These are phyloP conservation scores for Chrysina gloriosa DNA, from an alignment of 2,888 invertebrate species.

Conservation along the genomic window DNA sequence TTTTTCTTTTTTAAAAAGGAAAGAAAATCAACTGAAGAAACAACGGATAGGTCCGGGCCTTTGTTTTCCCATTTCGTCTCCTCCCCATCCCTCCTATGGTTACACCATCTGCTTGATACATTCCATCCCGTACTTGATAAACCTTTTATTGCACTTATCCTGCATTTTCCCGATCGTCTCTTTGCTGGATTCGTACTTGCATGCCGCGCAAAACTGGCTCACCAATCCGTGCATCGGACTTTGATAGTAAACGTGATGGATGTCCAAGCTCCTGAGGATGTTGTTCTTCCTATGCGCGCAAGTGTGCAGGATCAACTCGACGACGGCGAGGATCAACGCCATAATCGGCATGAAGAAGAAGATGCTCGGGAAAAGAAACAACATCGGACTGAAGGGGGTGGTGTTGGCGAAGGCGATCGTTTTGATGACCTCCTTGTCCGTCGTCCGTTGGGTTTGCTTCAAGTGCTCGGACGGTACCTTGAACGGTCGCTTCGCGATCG, in stretches of 20 bases:
- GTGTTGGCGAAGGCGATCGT: not conserved
- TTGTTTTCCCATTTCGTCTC: not conserved
- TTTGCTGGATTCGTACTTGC: slow-evolving; percentile 72
- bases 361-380: slow-evolving; percentile 72
- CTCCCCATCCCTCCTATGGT: not conserved
- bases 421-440: slow-evolving; percentile 22
- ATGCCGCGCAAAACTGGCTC: slow-evolving; percentile 76
- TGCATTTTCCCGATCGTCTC: slow-evolving; percentile 74
- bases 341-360: slow-evolving; percentile 70
- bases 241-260: slow-evolving; percentile 70
- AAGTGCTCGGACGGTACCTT: slow-evolving; percentile 54
- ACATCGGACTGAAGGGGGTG: slow-evolving; percentile 52
- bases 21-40: too few relatives aligned
- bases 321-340: slow-evolving; percentile 66
- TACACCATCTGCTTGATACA: slow-evolving; percentile 51
- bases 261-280: slow-evolving; percentile 66
- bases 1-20: too few relatives aligned
- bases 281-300: slow-evolving; percentile 77
- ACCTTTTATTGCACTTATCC: slow-evolving; percentile 68
- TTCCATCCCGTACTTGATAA: slow-evolving; percentile 56
- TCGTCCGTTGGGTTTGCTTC: slow-evolving; percentile 21
- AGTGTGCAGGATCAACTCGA: slow-evolving; percentile 75
- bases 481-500: slow-evolving; percentile 57
- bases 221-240: slow-evolving; percentile 78
- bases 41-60: not conserved